Evolutionary conservation across 2,113 vertebrate genomes (phyloP).

Genomic region (Oceanites oceanicus): DNA sequence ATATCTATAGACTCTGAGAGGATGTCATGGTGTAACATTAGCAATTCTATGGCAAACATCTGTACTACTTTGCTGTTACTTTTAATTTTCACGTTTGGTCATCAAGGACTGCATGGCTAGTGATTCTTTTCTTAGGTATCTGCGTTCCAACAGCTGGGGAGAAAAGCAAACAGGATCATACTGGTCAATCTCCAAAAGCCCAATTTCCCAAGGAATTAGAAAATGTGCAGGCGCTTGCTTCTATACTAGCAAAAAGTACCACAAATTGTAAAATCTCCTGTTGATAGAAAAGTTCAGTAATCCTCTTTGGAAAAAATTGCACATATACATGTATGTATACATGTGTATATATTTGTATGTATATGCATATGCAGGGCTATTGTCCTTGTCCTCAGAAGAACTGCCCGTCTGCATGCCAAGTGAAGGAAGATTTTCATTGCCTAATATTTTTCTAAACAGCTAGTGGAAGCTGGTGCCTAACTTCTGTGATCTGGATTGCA

Average conservation of each 20-base stretch:
- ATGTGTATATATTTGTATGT: rapidly evolving
- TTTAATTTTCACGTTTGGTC: neutral
- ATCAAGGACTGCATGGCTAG: neutral
- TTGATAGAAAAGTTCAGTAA: neutral
- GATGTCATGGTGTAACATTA: neutral
- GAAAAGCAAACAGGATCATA: neutral
- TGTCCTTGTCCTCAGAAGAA: neutral
- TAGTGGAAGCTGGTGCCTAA: neutral
- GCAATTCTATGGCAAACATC: neutral
- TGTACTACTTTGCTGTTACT: neutral
- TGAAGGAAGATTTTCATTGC: neutral
- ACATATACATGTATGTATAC: no score
- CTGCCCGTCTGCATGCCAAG: neutral
- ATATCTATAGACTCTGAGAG: neutral
- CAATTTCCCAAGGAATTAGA: neutral
- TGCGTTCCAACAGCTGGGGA: neutral
- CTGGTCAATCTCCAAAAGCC: neutral
- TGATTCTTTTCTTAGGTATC: neutral
- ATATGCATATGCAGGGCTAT: neutral
- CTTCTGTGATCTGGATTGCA: neutral
- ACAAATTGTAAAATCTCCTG: neutral
- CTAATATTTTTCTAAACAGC: neutral
- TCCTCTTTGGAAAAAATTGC: neutral
- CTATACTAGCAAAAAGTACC: neutral
- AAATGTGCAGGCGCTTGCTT: neutral